Evolutionary conservation across 2,888 invertebrate genomes (phyloP), one percentile per base, ranked within the genome.

Genomic region (Augiades crinisus): DNA sequence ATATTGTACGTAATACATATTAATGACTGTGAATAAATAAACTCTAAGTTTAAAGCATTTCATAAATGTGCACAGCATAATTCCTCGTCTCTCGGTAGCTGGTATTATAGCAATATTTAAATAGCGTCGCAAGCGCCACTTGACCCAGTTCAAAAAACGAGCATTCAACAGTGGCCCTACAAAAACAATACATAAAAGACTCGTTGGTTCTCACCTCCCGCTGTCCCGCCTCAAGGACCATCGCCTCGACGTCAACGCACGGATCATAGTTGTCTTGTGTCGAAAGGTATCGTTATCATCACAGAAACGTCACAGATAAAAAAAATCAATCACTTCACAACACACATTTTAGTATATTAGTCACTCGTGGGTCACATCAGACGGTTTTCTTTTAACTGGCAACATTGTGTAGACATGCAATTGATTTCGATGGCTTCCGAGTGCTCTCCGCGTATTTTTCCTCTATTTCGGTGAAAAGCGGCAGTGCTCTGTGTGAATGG

Each of bases 211-310:
- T 87, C 73, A 90, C 90, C 90, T 90, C 57, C 70, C 84, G 61
- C 87, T 90, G 63, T 90, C 90, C 5, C 90, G 75, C 43, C 90
- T 74, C 61, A 90, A 65, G 49, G 90, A 88, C 90, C 90, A 90
- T 57, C 88, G 68, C 36, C 89, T 75, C 31, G 86, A 84, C 12
- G 90, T 87, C 45, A 88, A 65, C 14, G 89, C 86, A 14, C 90
- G 81, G 22, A 90, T 62, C 90, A 90, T 90, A 43, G 70, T 55
- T 61, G 65, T 12, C 17, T 1, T 30, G 51, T 58, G 59, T 64
- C 40, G n/a, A n/a, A n/a, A 56, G 30, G 37, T 65, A 62, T 49
- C 65, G 64, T 61, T 53, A 27, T 62, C 58, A 67, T 60, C 57
- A 57, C 58, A 61, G 34, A 16, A 22, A 62, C 7, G 7, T 52